Percentiles rank a stretch among this genome's conserved stretches.
Conservation (phyloP, 2,888 invertebrate species). For the Eupithecia vulgata region DNA sequence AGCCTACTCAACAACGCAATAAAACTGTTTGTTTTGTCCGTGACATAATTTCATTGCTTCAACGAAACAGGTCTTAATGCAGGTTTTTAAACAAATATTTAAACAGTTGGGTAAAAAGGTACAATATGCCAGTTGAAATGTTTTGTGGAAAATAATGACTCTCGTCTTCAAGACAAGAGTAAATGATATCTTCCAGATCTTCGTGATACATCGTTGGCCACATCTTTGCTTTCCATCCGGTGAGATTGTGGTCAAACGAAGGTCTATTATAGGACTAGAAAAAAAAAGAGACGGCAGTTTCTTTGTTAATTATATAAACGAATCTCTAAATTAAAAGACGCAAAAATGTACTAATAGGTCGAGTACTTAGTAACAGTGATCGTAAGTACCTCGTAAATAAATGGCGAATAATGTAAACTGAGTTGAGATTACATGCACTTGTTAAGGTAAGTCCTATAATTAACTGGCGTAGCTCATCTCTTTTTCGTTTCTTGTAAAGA, state of each 20-base stretch:
- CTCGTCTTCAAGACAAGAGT: too few relatives aligned
- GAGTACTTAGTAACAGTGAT: constrained; percentile 6
- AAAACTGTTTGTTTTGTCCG: constrained; percentile 7
- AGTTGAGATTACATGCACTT: constrained; percentile 18
- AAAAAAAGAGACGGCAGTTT: constrained; percentile 19
- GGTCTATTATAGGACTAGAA: too few relatives aligned
- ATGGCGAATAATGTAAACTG: constrained; percentile 15
- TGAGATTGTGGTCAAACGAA: too few relatives aligned
- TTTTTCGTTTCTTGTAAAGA: constrained; percentile 7
- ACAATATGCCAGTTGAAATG: background rate
- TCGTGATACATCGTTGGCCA: too few relatives aligned
- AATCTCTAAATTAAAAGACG: constrained; percentile 13
- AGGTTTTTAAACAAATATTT: background rate
- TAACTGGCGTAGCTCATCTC: constrained; percentile 6
- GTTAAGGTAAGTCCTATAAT: constrained; percentile 3
- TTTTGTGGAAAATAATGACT: too few relatives aligned
- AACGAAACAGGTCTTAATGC: constrained; percentile 1
- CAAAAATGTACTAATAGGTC: constrained; percentile 26
- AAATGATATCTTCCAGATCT: too few relatives aligned
- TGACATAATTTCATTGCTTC: constrained; percentile 5
- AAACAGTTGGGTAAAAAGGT: background rate
- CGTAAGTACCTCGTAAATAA: background rate
- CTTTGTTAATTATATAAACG: constrained; percentile 10
- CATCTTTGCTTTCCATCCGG: too few relatives aligned
- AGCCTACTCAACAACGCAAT: constrained; percentile 6